Conservation (phyloP, 2,797 vertebrate species). For the Amblyraja radiata region DNA sequence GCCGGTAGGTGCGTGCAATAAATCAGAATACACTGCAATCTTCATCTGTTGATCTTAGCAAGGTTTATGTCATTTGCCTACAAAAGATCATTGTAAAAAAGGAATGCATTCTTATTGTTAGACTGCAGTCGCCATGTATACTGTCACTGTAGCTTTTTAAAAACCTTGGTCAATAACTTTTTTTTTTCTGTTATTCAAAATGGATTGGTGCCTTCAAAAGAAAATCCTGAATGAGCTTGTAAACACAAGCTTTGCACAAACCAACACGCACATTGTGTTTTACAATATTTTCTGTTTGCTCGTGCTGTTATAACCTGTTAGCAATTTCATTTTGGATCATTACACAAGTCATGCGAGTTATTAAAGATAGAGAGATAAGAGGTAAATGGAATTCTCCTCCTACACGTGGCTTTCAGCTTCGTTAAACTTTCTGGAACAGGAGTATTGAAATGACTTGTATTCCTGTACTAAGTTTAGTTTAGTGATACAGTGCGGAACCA, state of each 20-base stretch:
- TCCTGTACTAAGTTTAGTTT: neutral
- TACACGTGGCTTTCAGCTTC: neutral
- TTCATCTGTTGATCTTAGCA: neutral
- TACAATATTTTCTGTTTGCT: neutral
- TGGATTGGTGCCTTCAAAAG: neutral
- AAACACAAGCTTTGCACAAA: neutral
- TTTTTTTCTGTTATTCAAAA: neutral
- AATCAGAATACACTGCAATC: neutral
- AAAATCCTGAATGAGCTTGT: neutral
- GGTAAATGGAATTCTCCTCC: neutral
- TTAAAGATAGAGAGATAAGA: neutral
- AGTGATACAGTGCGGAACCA: too few relatives aligned
- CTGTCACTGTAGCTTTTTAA: neutral
- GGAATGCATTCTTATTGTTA: constrained; percentile 20
- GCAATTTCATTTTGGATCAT: neutral
- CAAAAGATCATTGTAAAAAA: constrained; percentile 14
- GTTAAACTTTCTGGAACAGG: neutral
- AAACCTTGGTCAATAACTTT: constrained; percentile 14
- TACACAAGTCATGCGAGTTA: neutral
- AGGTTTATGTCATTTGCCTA: neutral
- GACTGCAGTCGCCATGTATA: neutral
- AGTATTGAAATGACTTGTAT: neutral
- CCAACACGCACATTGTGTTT: neutral
- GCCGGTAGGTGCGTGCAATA: neutral
- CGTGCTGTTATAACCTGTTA: neutral